Evolutionary conservation across 1,140 invertebrate species (phyloP).

Genomic region (Zaprionus africanus): DNA sequence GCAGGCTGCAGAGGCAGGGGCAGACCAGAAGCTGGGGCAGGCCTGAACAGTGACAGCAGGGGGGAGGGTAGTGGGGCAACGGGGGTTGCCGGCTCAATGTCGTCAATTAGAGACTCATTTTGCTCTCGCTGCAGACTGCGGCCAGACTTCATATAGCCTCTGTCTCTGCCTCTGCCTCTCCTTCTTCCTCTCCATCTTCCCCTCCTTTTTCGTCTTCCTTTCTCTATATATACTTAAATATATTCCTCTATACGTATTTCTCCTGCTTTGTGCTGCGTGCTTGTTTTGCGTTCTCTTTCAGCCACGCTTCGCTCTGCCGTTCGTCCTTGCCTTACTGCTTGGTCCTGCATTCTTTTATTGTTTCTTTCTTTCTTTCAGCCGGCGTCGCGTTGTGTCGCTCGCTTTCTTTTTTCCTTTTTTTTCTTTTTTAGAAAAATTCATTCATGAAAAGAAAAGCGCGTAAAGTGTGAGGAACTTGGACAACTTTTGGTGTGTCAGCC

Average conservation of each 20-base stretch:
- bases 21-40: slow-evolving; percentile 1
- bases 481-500: slow-evolving; percentile 70
- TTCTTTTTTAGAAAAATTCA: slow-evolving; percentile 61
- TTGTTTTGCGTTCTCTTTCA: slow-evolving; percentile 38
- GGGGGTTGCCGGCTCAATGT: slow-evolving; percentile 62
- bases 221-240: neutral
- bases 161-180: no score
- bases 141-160: slow-evolving; percentile 68
- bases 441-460: slow-evolving; percentile 69
- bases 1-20: slow-evolving; percentile 4
- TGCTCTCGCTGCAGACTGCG: slow-evolving; percentile 78
- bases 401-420: slow-evolving; percentile 30
- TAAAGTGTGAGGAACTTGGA: slow-evolving; percentile 68
- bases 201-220: neutral
- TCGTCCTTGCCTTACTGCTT: slow-evolving; percentile 52
- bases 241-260: slow-evolving; percentile 12
- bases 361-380: slow-evolving; percentile 62
- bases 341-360: slow-evolving; percentile 74
- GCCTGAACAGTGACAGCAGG: neutral
- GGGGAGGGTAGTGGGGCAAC: neutral
- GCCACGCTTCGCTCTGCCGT: slow-evolving; percentile 27
- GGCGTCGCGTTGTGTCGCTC: slow-evolving; percentile 16
- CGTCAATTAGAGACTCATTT: slow-evolving; percentile 84
- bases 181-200: neutral
- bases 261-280: neutral